phyloP scores from a whole-genome alignment of 2,888 invertebrate species.

The Drosophila anceps region DNA sequence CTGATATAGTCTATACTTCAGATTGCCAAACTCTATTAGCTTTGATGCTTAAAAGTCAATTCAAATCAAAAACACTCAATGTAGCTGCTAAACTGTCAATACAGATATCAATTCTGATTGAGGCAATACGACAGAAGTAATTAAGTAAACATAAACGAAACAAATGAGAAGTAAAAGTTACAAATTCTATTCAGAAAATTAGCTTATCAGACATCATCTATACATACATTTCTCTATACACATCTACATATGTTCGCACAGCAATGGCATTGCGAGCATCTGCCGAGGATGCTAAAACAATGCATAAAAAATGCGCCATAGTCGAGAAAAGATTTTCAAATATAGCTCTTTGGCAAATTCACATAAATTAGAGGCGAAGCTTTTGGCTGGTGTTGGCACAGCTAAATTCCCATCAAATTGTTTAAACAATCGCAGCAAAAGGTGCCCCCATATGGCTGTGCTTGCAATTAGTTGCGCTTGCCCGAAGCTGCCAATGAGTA shows the following conservation, averaged over 20 bases:
- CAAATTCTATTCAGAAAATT: background rate
- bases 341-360: conserved; percentile 53
- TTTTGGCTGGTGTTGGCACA: conserved; percentile 13
- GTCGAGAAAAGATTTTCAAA: conserved; percentile 26
- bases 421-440: conserved; percentile 43
- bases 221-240: background rate
- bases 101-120: background rate
- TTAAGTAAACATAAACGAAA: background rate
- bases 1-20: too few relatives aligned
- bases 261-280: background rate
- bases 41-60: background rate
- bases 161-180: background rate
- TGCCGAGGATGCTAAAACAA: conserved; percentile 11
- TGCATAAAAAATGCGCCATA: conserved; percentile 10
- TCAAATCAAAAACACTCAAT: background rate
- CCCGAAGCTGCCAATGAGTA: conserved; percentile 53
- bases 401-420: conserved; percentile 53
- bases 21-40: background rate
- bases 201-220: background rate
- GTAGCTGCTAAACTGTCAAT: background rate
- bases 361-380: conserved; percentile 45
- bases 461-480: conserved; percentile 65
- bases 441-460: conserved; percentile 68
- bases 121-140: background rate
- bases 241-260: background rate